Evolutionary conservation across 2,113 vertebrate species (phyloP).

Genomic region (Prinia subflava): DNA sequence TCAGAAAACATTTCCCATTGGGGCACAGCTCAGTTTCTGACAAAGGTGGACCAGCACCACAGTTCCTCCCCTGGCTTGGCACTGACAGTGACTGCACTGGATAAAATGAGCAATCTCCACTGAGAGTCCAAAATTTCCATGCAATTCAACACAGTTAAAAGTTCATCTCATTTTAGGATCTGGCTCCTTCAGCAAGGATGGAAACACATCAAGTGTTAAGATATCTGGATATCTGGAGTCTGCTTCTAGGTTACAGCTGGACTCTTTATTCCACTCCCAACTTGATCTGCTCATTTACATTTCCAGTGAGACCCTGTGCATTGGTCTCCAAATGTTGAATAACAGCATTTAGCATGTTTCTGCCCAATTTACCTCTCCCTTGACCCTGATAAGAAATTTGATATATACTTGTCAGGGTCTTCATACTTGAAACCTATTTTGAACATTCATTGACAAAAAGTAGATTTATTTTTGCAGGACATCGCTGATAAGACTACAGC

Average conservation of each 20-base stretch:
- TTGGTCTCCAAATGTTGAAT: background rate
- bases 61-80: background rate
- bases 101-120: background rate
- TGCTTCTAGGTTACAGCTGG: background rate
- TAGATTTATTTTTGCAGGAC: background rate
- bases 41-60: background rate
- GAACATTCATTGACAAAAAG: background rate
- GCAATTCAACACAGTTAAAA: background rate
- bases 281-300: background rate
- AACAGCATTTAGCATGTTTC: background rate
- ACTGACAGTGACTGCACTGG: background rate
- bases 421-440: background rate
- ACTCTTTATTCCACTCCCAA: background rate
- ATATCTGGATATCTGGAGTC: background rate
- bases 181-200: background rate
- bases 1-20: background rate
- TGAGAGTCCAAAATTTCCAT: background rate
- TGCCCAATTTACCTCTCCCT: background rate
- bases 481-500: background rate
- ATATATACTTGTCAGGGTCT: background rate
- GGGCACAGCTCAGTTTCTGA: background rate
- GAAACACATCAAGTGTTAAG: background rate
- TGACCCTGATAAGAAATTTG: background rate
- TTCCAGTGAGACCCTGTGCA: background rate
- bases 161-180: background rate